Conservation (phyloP, 2,113 vertebrate genomes). For the Dicentrarchus labrax region DNA sequence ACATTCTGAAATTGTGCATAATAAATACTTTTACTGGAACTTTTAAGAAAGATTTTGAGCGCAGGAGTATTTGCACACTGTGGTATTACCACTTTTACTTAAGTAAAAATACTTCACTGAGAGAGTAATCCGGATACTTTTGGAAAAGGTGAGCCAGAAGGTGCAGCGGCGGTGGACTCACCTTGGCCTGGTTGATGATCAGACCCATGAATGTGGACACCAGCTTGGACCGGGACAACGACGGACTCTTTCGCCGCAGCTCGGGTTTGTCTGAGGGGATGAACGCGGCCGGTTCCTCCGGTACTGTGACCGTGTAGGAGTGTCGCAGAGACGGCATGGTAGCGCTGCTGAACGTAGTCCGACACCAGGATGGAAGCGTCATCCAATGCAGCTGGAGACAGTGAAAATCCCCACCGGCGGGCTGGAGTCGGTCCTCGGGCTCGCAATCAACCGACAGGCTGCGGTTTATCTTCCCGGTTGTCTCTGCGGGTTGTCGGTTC, state of each 20-base stretch:
- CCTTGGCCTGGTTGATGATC: slow-evolving; percentile 96
- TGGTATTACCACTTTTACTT: neutral
- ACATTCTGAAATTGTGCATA: neutral
- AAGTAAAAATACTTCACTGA: neutral
- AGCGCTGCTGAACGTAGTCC: neutral
- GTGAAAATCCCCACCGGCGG: neutral
- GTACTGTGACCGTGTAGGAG: slow-evolving; percentile 92
- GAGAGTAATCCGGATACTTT: neutral
- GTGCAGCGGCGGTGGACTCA: slow-evolving; percentile 71
- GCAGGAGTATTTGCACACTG: neutral
- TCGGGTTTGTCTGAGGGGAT: slow-evolving; percentile 84
- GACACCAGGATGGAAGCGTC: neutral
- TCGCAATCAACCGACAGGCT: too few species aligned
- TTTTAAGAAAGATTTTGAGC: neutral
- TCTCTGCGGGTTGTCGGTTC: neutral
- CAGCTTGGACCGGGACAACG: slow-evolving; percentile 90
- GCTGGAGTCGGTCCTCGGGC: too few species aligned
- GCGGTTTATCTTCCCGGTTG: too few species aligned
- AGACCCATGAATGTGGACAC: slow-evolving; percentile 94
- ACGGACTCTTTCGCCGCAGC: slow-evolving; percentile 81
- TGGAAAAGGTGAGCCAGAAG: neutral
- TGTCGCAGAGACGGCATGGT: slow-evolving; percentile 88
- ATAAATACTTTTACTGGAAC: neutral
- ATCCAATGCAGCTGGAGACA: slow-evolving; percentile 11
- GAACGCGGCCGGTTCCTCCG: slow-evolving; percentile 86